Percentiles rank a stretch among this genome's conserved stretches.
These are phyloP conservation scores for Hippocampus kuda DNA, from an alignment of 2,797 vertebrate species.

Conservation along the genomic window DNA sequence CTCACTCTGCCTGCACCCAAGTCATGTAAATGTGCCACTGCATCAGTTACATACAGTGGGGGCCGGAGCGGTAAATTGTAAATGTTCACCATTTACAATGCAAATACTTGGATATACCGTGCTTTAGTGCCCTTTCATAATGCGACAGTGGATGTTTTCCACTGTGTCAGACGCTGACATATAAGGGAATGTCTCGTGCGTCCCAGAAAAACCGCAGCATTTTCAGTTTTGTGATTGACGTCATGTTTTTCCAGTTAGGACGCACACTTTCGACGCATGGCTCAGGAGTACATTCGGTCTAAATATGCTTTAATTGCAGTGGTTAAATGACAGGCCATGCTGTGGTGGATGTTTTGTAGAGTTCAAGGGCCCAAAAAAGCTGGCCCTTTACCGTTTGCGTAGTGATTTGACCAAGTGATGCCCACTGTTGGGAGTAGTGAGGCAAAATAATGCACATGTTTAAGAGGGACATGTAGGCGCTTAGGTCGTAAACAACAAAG, in stretches of 20 bases:
- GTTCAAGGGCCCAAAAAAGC: not conserved
- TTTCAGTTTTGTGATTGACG: not conserved
- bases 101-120: no score
- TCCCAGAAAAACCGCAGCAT: not conserved
- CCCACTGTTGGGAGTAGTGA: no score
- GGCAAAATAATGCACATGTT: no score
- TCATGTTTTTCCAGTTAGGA: not conserved
- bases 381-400: not conserved
- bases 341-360: not conserved
- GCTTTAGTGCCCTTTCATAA: not conserved
- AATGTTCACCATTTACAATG: no score
- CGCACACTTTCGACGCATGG: not conserved
- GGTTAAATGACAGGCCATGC: not conserved
- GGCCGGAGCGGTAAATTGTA: no score
- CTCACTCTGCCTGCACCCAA: no score
- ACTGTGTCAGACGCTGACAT: not conserved
- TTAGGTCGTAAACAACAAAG: no score
- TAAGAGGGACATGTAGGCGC: no score
- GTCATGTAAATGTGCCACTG: no score
- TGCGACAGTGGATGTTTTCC: not conserved
- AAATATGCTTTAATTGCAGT: not conserved
- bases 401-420: no score
- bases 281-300: not conserved
- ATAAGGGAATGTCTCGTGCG: not conserved
- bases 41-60: no score